phyloP scores from a whole-genome alignment of 64 coral and sea anemone species.

The Trachythela sp. region DNA sequence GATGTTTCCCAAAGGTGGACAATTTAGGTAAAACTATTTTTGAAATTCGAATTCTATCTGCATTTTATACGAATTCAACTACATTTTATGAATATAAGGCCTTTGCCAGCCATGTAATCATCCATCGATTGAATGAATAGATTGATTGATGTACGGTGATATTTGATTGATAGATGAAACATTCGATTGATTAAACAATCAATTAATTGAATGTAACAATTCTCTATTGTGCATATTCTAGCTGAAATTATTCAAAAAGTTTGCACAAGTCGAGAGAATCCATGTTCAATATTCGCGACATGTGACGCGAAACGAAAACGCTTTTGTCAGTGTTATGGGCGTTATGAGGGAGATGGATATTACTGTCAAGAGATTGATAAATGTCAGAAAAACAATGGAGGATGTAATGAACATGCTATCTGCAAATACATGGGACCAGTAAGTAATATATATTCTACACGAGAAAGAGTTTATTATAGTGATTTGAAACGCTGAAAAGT shows the following conservation, averaged over 20 bases:
- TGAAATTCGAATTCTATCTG: too few relatives aligned
- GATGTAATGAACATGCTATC: background rate
- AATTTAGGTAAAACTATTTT: too few relatives aligned
- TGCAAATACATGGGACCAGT: background rate
- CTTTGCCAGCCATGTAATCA: too few relatives aligned
- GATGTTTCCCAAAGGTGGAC: background rate
- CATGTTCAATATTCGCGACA: slow-evolving; percentile 2
- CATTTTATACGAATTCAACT: too few relatives aligned
- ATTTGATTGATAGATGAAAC: too few relatives aligned
- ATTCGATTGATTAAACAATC: background rate
- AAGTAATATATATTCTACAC: background rate
- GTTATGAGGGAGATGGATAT: background rate
- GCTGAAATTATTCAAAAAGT: background rate
- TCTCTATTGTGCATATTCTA: background rate
- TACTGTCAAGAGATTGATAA: background rate
- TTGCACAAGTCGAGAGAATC: background rate
- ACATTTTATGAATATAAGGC: too few relatives aligned
- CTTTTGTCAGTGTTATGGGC: background rate
- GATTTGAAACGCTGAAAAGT: too few relatives aligned
- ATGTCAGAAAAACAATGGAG: background rate
- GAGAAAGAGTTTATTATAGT: too few relatives aligned
- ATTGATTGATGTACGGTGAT: too few relatives aligned
- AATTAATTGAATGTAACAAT: background rate
- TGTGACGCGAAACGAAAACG: background rate
- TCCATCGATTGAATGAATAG: too few relatives aligned